Base-by-base conservation (phyloP, 2,888 invertebrate genomes). In the Cheilosia impressa region DNA sequence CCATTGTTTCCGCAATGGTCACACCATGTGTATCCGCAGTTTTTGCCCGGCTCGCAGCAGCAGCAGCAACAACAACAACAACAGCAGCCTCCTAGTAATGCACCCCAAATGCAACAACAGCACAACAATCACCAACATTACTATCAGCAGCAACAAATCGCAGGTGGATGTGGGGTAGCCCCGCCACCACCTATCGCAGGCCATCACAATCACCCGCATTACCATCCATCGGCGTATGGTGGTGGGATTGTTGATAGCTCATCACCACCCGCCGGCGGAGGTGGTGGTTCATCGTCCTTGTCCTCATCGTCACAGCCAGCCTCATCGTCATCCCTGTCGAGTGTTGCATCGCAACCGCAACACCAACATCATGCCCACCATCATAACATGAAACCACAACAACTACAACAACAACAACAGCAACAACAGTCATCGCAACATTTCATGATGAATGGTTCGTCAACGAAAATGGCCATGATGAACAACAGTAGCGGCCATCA, bases 1-100 rank as follows among this genome's bases (percentile, higher is more conserved):
- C 97, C 97, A 90, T 94, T 97, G 92, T 97, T 97, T 93, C 97
- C 97, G 89, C 97, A 97, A 94, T 97, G 97, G 97, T 97, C 97
- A 90, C 97, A 97, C 94, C 97, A 97, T 94, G 97, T 97, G 91
- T 97, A 97, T 93, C 97, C 97, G 90, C 97, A 97, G 94, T 97
- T 97, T 94, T 95, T 97, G 93, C 97, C 97, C 91, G 97, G 96
- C 93, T 96, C 96, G 93, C 97, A 97, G 94, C 96, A 96, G 90
- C 90, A 93, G 92, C 93, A 93, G 89, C 93, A 93, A 89, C 93
- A 89, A 57, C 93, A 93, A 89, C 93, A 93, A 89, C 93, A 89
- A 57, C 93, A 89, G n/a, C 90, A 75, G 15, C 65, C 53, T 17
- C 62, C 72, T 87, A 89, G 83, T 88, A 93, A 93, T 92, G 73